These are phyloP conservation scores for Hapalemur alaotrensis DNA, from an alignment of 2,797 vertebrate genomes.

Conservation along the genomic window DNA sequence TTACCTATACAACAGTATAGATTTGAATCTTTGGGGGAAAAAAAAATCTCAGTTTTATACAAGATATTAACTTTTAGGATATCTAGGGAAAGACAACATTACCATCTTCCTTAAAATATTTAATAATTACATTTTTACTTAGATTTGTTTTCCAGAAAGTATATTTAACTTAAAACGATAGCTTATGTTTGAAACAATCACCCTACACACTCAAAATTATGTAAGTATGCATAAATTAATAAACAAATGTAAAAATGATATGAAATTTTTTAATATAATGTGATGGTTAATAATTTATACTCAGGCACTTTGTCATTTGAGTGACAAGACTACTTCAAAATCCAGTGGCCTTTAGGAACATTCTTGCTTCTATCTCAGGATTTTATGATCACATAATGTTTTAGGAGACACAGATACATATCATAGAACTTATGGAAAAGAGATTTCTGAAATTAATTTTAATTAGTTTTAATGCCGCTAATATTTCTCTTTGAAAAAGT, in stretches of 20 bases:
- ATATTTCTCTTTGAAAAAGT: background rate
- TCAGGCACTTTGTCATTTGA: background rate
- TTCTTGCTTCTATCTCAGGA: background rate
- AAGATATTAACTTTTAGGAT: background rate
- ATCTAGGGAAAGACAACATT: background rate
- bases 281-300: background rate
- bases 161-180: background rate
- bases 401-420: background rate
- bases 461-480: constrained; percentile 11
- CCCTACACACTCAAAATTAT: background rate
- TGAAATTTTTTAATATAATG: background rate
- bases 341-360: background rate
- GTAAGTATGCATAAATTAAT: background rate
- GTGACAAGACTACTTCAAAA: background rate
- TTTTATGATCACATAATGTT: background rate
- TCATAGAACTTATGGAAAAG: background rate
- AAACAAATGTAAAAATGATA: background rate
- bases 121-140: background rate
- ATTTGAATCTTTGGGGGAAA: background rate
- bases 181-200: background rate
- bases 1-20: background rate
- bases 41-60: background rate
- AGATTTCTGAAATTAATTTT: background rate
- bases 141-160: background rate
- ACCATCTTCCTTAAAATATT: background rate